A percentile compares a stretch with the other conserved stretches of the same genome.
These are phyloP conservation scores for Proisotoma minuta DNA, from an alignment of 2,888 invertebrate species.

Conservation along the genomic window DNA sequence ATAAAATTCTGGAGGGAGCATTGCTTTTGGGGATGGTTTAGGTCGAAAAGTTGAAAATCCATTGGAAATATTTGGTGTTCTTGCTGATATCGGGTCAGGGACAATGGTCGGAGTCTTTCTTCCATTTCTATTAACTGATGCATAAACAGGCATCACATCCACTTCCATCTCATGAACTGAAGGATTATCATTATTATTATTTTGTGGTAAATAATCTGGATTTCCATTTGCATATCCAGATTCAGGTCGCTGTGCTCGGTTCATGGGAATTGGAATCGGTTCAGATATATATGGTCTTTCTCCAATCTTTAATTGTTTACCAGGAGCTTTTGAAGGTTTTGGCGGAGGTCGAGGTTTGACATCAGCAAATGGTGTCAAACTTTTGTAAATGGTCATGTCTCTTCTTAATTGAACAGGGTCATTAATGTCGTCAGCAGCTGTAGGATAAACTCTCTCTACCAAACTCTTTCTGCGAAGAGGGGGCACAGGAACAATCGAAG, in stretches of 20 bases:
- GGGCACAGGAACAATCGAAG: background rate
- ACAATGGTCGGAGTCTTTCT: slow-evolving; percentile 2
- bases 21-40: background rate
- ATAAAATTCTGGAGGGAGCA: background rate
- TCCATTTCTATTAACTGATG: slow-evolving; percentile 33
- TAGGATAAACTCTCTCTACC: background rate
- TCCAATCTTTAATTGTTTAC: too few relatives aligned
- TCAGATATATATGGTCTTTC: background rate
- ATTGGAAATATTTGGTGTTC: background rate
- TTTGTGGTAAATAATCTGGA: background rate
- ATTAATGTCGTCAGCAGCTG: background rate
- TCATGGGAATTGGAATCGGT: slow-evolving; percentile 9
- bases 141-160: slow-evolving; percentile 28
- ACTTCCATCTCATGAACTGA: background rate
- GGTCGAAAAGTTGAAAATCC: background rate
- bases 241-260: background rate
- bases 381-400: background rate
- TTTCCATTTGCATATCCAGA: slow-evolving; percentile 11
- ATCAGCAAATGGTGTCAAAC: background rate
- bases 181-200: background rate
- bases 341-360: slow-evolving; percentile 1
- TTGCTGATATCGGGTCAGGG: too few relatives aligned
- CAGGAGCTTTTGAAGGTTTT: background rate
- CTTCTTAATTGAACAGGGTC: background rate
- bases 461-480: slow-evolving; percentile 13